Percentiles rank a stretch among this genome's conserved stretches.
These are phyloP conservation scores for Autographa gamma DNA, from an alignment of 2,888 invertebrate genomes.

Conservation along the genomic window DNA sequence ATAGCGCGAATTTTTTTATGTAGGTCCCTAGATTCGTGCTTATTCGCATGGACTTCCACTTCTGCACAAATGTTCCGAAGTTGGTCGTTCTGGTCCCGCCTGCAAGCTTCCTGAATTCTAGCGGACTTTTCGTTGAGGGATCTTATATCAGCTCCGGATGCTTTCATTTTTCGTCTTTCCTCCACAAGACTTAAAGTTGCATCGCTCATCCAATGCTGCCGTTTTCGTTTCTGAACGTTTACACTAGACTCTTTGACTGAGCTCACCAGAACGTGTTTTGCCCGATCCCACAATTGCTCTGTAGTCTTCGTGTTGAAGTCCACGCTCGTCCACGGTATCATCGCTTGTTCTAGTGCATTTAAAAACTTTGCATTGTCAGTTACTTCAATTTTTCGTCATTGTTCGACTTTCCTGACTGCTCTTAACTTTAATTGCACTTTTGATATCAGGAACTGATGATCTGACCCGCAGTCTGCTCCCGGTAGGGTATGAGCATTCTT, in stretches of 20 bases:
- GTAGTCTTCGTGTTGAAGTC: neutral
- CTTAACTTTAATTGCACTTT: slow-evolving; percentile 1
- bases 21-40: neutral
- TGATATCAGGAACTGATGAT: slow-evolving; percentile 20
- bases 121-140: neutral
- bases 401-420: neutral
- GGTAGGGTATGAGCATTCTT: slow-evolving; percentile 22
- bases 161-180: neutral
- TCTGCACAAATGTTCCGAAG: neutral
- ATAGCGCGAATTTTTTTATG: neutral
- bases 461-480: slow-evolving; percentile 25
- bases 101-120: neutral
- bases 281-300: neutral
- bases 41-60: neutral
- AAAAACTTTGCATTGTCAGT: neutral
- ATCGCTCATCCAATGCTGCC: slow-evolving; percentile 1
- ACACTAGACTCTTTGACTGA: neutral
- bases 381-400: neutral
- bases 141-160: neutral
- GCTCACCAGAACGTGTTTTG: neutral
- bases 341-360: too few relatives aligned
- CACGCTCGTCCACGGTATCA: neutral
- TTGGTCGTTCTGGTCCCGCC: neutral
- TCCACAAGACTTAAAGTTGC: neutral
- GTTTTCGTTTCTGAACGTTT: neutral